Conservation (phyloP, 2,113 vertebrate species). For the Raja brachyura region DNA sequence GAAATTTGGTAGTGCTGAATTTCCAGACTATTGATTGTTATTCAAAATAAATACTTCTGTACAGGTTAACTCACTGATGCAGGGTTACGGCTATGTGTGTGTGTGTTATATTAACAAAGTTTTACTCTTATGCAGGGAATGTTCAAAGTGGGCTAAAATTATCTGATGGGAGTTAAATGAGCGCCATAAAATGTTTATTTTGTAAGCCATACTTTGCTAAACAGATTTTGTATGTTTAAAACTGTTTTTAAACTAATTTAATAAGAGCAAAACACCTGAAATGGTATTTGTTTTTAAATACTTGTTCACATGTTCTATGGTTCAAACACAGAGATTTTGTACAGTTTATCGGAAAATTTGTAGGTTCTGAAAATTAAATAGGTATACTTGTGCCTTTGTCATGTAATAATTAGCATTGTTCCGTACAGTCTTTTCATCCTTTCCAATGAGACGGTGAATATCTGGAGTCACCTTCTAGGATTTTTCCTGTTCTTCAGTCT, state of each 20-base stretch:
- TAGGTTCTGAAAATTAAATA: neutral
- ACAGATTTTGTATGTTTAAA: neutral
- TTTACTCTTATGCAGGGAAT: neutral
- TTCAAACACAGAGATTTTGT: neutral
- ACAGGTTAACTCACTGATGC: too few relatives aligned
- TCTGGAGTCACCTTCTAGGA: constrained; percentile 89
- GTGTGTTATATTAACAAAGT: too few relatives aligned
- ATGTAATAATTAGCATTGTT: constrained; percentile 9
- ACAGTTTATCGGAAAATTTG: neutral
- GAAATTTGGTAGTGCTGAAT: too few relatives aligned
- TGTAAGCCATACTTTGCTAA: neutral
- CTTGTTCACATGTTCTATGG: neutral
- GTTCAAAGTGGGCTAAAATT: neutral
- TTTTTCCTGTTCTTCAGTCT: constrained; percentile 83
- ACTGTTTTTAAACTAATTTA: neutral
- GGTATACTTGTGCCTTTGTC: neutral
- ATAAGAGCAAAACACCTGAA: neutral
- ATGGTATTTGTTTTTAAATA: neutral
- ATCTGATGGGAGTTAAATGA: neutral
- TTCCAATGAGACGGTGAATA: constrained; percentile 88
- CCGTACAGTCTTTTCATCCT: constrained; percentile 78
- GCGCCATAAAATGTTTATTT: neutral
- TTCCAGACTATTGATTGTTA: too few relatives aligned
- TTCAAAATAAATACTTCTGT: too few relatives aligned
- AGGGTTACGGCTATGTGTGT: too few relatives aligned